Evolutionary conservation across 1,140 invertebrate genomes (phyloP).

Genomic region (Drosophila subobscura): DNA sequence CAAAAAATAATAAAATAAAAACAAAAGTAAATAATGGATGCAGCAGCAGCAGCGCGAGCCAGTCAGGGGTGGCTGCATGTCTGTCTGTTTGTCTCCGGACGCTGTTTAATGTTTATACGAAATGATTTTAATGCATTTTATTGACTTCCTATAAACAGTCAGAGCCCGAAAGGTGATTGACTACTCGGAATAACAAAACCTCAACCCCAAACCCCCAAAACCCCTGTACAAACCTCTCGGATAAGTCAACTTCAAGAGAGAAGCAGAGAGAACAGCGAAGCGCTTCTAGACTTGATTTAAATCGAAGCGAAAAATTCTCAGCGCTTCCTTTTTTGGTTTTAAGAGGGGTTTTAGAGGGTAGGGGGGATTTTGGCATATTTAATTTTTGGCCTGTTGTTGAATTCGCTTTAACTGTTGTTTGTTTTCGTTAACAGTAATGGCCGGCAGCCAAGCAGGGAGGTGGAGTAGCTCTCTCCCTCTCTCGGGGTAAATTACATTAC

Average conservation of each 20-base stretch:
- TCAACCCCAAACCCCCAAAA: no score
- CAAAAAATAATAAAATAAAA: conserved; percentile 22
- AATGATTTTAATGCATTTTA: conserved; percentile 62
- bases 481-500: conserved; percentile 62
- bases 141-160: conserved; percentile 75
- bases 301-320: conserved; percentile 41
- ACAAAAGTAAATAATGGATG: conserved; percentile 58
- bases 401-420: conserved; percentile 73
- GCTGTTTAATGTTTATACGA: conserved; percentile 39
- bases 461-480: conserved; percentile 10
- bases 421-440: conserved; percentile 79
- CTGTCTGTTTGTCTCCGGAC: neutral
- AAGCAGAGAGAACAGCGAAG: conserved; percentile 39
- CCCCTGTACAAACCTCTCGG: conserved; percentile 7
- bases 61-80: no score
- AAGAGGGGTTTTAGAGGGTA: conserved; percentile 5
- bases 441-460: conserved; percentile 8
- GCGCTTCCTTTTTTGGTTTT: conserved; percentile 65
- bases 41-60: conserved; percentile 18
- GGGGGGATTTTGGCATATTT: conserved; percentile 54
- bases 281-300: conserved; percentile 63
- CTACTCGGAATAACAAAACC: conserved; percentile 53
- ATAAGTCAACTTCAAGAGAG: conserved; percentile 15
- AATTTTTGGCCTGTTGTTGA: conserved; percentile 58
- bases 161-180: conserved; percentile 71